Evolutionary conservation across 2,113 vertebrate genomes (phyloP).

Genomic region (Chelonoidis abingdonii): DNA sequence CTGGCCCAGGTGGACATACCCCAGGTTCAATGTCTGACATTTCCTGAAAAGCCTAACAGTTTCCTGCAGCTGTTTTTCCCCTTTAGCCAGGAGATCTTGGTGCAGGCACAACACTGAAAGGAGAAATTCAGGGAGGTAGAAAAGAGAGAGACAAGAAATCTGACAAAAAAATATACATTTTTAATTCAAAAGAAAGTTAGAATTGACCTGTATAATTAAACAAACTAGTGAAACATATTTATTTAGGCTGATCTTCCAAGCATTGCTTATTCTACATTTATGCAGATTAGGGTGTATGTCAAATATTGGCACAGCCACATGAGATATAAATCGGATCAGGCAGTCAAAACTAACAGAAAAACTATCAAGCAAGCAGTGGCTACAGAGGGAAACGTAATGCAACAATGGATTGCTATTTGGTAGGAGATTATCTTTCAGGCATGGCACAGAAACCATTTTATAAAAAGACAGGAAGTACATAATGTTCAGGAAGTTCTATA

Average conservation of each 20-base stretch:
- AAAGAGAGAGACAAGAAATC: neutral
- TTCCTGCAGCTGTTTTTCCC: neutral
- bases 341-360: neutral
- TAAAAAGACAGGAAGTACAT: neutral
- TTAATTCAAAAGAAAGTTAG: neutral
- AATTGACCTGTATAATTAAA: neutral
- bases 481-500: neutral
- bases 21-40: neutral
- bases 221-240: neutral
- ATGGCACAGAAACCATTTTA: neutral
- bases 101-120: neutral
- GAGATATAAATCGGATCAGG: neutral
- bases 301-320: neutral
- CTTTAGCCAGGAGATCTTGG: neutral
- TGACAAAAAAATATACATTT: neutral
- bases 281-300: neutral
- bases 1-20: neutral
- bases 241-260: neutral
- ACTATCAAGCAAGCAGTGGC: neutral
- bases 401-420: neutral
- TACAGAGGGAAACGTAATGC: neutral
- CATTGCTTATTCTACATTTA: neutral
- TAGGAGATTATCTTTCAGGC: neutral
- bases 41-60: neutral
- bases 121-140: neutral